phyloP scores from a whole-genome alignment of 2,888 invertebrate genomes.

The Limnephilus rhombicus region DNA sequence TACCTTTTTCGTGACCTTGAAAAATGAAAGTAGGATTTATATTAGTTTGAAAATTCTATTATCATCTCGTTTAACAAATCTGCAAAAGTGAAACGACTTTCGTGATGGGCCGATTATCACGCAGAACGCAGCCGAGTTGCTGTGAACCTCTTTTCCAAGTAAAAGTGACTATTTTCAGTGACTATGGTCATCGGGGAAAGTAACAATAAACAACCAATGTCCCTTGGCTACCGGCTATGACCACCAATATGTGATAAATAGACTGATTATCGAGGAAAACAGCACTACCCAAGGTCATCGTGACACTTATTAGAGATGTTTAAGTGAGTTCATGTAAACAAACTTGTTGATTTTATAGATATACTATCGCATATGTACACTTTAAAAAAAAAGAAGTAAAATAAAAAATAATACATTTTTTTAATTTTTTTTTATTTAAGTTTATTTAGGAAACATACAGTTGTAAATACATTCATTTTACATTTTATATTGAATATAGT shows the following conservation, averaged over 20 bases:
- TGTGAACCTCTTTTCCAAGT: neutral
- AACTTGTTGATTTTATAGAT: neutral
- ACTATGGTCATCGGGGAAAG: neutral
- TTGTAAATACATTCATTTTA: no score
- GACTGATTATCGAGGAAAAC: neutral
- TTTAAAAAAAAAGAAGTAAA: no score
- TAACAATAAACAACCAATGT: neutral
- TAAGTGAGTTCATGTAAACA: neutral
- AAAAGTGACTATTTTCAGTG: constrained; percentile 20
- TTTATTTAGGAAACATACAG: no score
- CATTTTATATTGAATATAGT: no score
- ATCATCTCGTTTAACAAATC: neutral
- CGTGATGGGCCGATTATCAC: constrained; percentile 21
- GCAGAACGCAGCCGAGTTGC: neutral
- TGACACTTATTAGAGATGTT: neutral
- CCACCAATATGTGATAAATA: neutral
- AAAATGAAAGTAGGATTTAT: neutral
- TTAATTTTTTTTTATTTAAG: no score
- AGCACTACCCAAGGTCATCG: neutral
- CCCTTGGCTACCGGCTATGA: neutral
- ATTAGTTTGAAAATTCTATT: neutral
- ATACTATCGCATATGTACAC: no score
- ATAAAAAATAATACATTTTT: no score
- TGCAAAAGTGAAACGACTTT: neutral
- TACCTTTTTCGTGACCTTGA: neutral